Conservation (phyloP, 2,888 invertebrate species). For the Caenorhabditis japonica region DNA sequence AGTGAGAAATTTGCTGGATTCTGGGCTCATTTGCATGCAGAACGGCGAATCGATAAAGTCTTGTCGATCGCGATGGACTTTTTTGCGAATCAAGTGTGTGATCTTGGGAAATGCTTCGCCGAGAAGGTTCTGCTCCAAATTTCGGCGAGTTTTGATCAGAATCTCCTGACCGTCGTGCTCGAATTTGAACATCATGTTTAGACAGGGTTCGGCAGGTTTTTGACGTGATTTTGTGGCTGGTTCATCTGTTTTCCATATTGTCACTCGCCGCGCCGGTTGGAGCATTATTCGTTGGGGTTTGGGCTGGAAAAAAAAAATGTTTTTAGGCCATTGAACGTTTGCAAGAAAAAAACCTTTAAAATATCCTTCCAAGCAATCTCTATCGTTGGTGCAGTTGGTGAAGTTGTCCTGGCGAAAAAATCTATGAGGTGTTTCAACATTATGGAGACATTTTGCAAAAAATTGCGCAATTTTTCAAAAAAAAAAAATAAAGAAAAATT, state of each 20-base stretch:
- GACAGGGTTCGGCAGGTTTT: conserved; percentile 8
- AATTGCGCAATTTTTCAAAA: background rate
- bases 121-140: conserved; percentile 7
- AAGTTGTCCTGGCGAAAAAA: background rate
- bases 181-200: conserved; percentile 23
- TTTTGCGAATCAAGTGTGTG: conserved; percentile 17
- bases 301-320: background rate
- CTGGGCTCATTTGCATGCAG: background rate
- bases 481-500: background rate
- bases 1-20: background rate
- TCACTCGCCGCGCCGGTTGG: conserved; percentile 9
- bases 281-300: conserved; percentile 1
- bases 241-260: conserved; percentile 13
- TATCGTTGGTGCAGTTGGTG: background rate
- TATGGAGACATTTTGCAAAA: background rate
- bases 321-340: too few species aligned
- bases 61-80: conserved; percentile 1
- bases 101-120: conserved; percentile 13
- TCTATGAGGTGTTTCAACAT: conserved; percentile 12
- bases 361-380: conserved; percentile 11
- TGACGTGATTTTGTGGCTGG: conserved; percentile 13
- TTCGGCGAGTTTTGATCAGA: conserved; percentile 9
- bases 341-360: too few species aligned
- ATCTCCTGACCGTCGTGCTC: background rate
- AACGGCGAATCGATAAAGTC: conserved; percentile 1